phyloP scores from a whole-genome alignment of 2,797 vertebrate genomes.

The Melanotaenia maccullochi region DNA sequence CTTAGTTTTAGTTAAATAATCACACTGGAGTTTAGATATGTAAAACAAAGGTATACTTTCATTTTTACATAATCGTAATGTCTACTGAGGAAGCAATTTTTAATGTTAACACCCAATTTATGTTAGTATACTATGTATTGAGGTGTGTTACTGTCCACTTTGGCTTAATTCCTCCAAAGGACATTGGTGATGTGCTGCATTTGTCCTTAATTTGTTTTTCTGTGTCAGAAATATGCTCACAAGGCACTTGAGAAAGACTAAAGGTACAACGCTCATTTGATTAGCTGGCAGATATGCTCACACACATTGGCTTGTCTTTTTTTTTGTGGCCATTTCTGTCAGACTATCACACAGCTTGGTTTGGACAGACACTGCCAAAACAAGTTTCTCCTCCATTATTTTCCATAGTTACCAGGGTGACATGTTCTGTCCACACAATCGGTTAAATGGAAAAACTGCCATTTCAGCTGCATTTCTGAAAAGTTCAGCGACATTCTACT shows the following conservation, averaged over 20 bases:
- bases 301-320: background rate
- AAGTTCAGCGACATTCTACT: background rate
- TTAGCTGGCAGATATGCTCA: background rate
- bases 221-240: background rate
- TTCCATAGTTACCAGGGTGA: background rate
- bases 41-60: too few species aligned
- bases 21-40: too few species aligned
- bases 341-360: background rate
- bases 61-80: too few species aligned
- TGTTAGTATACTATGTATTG: too few species aligned
- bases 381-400: constrained; percentile 7
- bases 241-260: too few species aligned
- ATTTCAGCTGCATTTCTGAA: background rate
- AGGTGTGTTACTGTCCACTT: too few species aligned
- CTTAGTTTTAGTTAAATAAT: too few species aligned
- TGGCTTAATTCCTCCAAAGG: too few species aligned
- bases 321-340: background rate
- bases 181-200: background rate
- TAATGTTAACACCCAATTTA: too few species aligned
- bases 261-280: background rate
- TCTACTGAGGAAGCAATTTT: too few species aligned
- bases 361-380: background rate
- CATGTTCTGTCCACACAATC: background rate
- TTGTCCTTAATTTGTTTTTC: background rate
- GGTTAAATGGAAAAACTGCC: background rate